Evolutionary conservation across 2,113 vertebrate genomes (phyloP).

Genomic region (Isurus oxyrinchus): DNA sequence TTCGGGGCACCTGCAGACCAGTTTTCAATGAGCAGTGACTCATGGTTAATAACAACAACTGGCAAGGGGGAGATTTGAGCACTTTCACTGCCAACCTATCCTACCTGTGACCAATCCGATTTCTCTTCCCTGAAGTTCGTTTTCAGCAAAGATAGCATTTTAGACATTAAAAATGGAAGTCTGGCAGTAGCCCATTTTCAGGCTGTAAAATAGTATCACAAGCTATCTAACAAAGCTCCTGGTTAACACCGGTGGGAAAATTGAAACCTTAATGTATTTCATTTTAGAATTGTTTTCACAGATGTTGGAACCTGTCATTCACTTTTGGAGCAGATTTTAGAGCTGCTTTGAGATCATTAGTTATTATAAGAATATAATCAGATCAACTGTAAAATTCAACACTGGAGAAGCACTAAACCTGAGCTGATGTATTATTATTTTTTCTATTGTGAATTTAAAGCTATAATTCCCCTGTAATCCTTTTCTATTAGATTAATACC

Average conservation of each 20-base stretch:
- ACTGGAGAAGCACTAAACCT: not conserved
- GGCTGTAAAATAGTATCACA: not conserved
- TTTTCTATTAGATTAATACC: slow-evolving; percentile 13
- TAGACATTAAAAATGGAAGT: slow-evolving; percentile 15
- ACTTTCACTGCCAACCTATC: not conserved
- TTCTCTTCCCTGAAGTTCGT: not conserved
- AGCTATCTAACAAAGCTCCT: slow-evolving; percentile 9
- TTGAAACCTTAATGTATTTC: not conserved
- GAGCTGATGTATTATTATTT: not conserved
- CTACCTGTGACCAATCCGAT: too few relatives aligned
- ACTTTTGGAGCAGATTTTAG: not conserved
- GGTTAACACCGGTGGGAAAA: not conserved
- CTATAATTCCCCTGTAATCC: not conserved
- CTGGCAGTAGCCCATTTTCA: not conserved
- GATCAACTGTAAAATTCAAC: not conserved
- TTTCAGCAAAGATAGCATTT: not conserved
- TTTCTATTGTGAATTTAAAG: not conserved
- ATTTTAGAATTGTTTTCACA: slow-evolving; percentile 27
- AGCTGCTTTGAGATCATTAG: slow-evolving; percentile 21
- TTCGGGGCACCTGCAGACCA: not conserved
- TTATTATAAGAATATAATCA: slow-evolving; percentile 31
- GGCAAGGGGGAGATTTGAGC: not conserved
- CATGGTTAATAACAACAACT: not conserved
- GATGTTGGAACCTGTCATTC: slow-evolving; percentile 16
- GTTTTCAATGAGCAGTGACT: not conserved